These are phyloP conservation scores for Nomada hirtipes DNA, from an alignment of 2,888 invertebrate species.

Conservation along the genomic window DNA sequence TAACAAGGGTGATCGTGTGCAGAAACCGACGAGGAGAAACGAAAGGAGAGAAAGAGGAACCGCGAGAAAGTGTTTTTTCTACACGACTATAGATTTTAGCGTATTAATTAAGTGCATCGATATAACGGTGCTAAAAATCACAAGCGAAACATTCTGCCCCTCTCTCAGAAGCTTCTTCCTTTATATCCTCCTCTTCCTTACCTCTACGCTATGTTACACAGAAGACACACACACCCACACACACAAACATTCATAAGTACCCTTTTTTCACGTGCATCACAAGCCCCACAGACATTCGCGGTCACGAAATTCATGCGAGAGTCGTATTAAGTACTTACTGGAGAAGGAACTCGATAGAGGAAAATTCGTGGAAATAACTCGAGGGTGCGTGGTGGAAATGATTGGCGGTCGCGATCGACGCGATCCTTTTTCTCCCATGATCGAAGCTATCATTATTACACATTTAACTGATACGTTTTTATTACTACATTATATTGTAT, in stretches of 20 bases:
- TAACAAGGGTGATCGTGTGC: slow-evolving; percentile 28
- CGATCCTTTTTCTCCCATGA: slow-evolving; percentile 66
- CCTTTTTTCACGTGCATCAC: slow-evolving; percentile 11
- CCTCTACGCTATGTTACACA: neutral
- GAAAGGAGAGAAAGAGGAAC: slow-evolving; percentile 43
- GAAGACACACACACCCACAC: neutral
- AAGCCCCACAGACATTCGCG: slow-evolving; percentile 43
- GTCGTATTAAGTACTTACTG: slow-evolving; percentile 34
- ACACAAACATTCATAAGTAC: neutral
- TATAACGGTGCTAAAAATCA: slow-evolving; percentile 59
- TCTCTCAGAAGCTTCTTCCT: slow-evolving; percentile 56
- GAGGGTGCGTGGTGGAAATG: slow-evolving; percentile 66
- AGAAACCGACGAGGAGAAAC: slow-evolving; percentile 46
- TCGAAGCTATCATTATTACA: slow-evolving; percentile 80
- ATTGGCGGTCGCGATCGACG: slow-evolving; percentile 65
- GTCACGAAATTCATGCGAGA: slow-evolving; percentile 63
- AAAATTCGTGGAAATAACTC: slow-evolving; percentile 44
- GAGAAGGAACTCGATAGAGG: slow-evolving; percentile 43
- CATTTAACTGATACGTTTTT: slow-evolving; percentile 79
- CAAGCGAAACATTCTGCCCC: slow-evolving; percentile 56
- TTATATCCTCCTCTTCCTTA: neutral
- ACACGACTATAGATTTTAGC: slow-evolving; percentile 70
- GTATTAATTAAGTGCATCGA: slow-evolving; percentile 63
- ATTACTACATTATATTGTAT: slow-evolving; percentile 83
- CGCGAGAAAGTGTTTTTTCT: slow-evolving; percentile 71